phyloP scores from a whole-genome alignment of 2,797 vertebrate genomes.

The Lacerta bilineata region DNA sequence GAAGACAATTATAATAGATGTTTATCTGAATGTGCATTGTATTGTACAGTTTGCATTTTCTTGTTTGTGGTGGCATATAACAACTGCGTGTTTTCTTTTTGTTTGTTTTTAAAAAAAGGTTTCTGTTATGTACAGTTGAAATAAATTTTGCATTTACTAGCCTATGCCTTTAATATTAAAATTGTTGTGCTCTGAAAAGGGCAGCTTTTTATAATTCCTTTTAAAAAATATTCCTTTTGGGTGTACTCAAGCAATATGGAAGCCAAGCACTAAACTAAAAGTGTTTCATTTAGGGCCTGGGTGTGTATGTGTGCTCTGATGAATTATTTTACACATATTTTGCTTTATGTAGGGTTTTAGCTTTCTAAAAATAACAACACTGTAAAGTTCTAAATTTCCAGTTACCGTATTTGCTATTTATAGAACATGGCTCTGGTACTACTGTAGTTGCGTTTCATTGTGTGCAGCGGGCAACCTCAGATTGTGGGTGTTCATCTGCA shows the following conservation, averaged over 20 bases:
- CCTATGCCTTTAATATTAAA: conserved; percentile 84
- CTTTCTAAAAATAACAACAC: background rate
- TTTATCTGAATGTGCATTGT: conserved; percentile 89
- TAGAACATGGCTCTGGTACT: background rate
- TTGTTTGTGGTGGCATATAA: conserved; percentile 87
- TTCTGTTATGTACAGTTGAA: conserved; percentile 95
- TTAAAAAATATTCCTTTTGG: background rate
- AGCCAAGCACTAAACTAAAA: conserved; percentile 30
- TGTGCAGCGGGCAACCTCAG: background rate
- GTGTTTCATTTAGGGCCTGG: conserved; percentile 33
- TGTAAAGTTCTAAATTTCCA: conserved; percentile 6
- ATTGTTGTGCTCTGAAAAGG: conserved; percentile 74
- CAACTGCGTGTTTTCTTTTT: conserved; percentile 84
- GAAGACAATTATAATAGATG: conserved; percentile 81
- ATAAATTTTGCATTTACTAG: conserved; percentile 98
- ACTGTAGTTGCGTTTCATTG: background rate
- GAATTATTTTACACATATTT: conserved; percentile 18
- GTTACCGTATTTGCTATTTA: background rate
- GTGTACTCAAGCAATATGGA: conserved; percentile 8
- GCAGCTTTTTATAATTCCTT: conserved; percentile 48
- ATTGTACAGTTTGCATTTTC: conserved; percentile 86
- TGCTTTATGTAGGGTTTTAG: background rate
- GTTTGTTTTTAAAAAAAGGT: conserved; percentile 81
- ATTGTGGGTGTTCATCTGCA: background rate
- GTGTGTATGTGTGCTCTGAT: conserved; percentile 26